Evolutionary conservation across 1,140 invertebrate species (phyloP), one percentile per base, ranked within the genome.

Genomic region (Trichonephila inaurata): DNA sequence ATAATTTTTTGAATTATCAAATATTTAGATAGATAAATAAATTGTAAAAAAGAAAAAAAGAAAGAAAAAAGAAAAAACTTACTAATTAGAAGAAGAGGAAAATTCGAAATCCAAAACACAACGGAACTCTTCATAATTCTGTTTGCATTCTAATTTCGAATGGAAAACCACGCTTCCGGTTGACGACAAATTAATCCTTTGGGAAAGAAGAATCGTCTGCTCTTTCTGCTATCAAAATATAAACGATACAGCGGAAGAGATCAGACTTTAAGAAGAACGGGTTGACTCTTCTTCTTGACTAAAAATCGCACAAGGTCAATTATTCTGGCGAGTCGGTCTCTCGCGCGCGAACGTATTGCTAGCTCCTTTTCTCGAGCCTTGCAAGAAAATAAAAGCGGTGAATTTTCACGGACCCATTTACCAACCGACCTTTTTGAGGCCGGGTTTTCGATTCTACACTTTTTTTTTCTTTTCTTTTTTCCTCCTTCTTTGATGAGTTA

Each of bases 301-400:
- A 18, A 66, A 85, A 60, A 61, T 28, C 61, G 44, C 89, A 91
- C 89, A 91, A 91, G 89, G 89, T 91, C 89, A 91, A 91, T 91
- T 81, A 91, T 91, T 91, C 89, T 82, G 51, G 82, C 51, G 82
- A 69, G 24, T 51, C 10, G 10, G 51, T 51, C 51, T 51, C 86
- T 4, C 44, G 44, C 86, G 4, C 40, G 51, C 82, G 60, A 44
- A 24, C 28, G 64, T 10, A n/a, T 10, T 3, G 21, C 28, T 21
- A 19, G 61, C n/a, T 62, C 64, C 44, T 51, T 40, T 33, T 19
- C 24, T 24, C 24, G 28, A 40, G 62, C 72, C 87, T n/a, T n/a
- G 87, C 87, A 44, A 89, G 87, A 89, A 89, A 89, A 89, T 89
- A 89, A 89, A 89, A 89, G 87, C 87, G 62, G 66, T 89, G 87